Evolutionary conservation across 2,797 vertebrate genomes (phyloP), one percentile per base, ranked within the genome.

Genomic region (Tragelaphus oryx): DNA sequence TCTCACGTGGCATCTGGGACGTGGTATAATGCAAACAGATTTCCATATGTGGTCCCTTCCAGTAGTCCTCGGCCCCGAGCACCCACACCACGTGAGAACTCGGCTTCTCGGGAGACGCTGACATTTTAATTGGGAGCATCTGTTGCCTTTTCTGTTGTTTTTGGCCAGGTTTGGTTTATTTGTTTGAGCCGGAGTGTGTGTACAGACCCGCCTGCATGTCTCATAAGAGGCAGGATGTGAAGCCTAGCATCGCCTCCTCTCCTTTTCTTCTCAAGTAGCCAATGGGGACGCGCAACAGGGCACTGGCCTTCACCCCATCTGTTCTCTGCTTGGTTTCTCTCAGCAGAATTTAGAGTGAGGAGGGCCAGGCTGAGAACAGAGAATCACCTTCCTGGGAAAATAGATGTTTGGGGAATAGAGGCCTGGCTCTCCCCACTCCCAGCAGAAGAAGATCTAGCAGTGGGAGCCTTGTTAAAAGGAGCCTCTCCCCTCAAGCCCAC

Each of bases 111-210:
- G 88, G 96, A 97, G 97, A 97, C 0, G 76, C 93, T 92, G 96
- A 97, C 96, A 97, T 97, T 97, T 97, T 97, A 96, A 98, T 98
- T 98, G 95, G 97, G 95, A 97, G 95, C 97, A 97, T 97, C 97
- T 97, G 97, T 95, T 95, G 87, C 89, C 95, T 97, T 97, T 94
- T 96, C 96, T 96, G 97, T 96, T 97, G 95, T 97, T 97, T 97
- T 97, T 98, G 97, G 97, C 95, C 97, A 96, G 96, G 96, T 96
- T 96, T 65, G 88, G 87, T 97, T 97, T 97, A 97, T 97, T 97
- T 97, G 97, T 96, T 80, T 79, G 94, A 97, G 93, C 89, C 55
- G 12, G 33, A 97, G 97, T 98, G 97, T 98, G 96, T 97, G 97
- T 97, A 97, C 94, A 97, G 97, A 95, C 93, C 81, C 26, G 60